A percentile compares a stretch with the other conserved stretches of the same genome.
Evolutionary conservation across 2,113 vertebrate genomes (phyloP).

Genomic region (Mugil cephalus): DNA sequence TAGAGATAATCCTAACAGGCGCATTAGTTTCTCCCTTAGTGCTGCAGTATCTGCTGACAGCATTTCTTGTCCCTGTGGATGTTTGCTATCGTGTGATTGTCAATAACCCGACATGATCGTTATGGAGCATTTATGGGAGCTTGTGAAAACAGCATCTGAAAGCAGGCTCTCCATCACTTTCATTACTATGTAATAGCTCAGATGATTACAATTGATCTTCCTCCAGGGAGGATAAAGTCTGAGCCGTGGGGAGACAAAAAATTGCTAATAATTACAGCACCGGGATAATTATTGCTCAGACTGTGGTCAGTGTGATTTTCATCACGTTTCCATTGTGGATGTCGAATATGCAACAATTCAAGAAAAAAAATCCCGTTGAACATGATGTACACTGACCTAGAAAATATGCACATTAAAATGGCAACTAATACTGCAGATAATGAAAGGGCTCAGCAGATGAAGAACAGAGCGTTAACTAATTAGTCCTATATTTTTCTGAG

Average conservation of each 20-base stretch:
- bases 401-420: constrained; percentile 42
- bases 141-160: constrained; percentile 46
- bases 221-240: constrained; percentile 52
- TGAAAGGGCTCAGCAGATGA: constrained; percentile 7
- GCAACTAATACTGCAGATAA: constrained; percentile 2
- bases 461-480: constrained; percentile 43
- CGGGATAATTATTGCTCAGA: constrained; percentile 25
- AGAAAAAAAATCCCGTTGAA: constrained; percentile 13
- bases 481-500: constrained; percentile 24
- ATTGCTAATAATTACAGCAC: constrained; percentile 36
- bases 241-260: constrained; percentile 14
- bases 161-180: constrained; percentile 47
- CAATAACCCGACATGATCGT: constrained; percentile 44
- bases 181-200: constrained; percentile 36
- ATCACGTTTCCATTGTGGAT: constrained; percentile 25
- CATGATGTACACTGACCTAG: constrained; percentile 42
- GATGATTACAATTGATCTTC: constrained; percentile 71
- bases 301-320: constrained; percentile 21
- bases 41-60: constrained; percentile 3
- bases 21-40: background rate
- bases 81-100: constrained; percentile 23
- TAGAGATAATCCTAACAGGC: background rate
- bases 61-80: background rate
- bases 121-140: constrained; percentile 44
- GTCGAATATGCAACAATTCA: constrained; percentile 25